A percentile compares a stretch with the other conserved stretches of the same genome.
phyloP scores from a whole-genome alignment of 2,113 vertebrate genomes.

The Charadrius vociferus region DNA sequence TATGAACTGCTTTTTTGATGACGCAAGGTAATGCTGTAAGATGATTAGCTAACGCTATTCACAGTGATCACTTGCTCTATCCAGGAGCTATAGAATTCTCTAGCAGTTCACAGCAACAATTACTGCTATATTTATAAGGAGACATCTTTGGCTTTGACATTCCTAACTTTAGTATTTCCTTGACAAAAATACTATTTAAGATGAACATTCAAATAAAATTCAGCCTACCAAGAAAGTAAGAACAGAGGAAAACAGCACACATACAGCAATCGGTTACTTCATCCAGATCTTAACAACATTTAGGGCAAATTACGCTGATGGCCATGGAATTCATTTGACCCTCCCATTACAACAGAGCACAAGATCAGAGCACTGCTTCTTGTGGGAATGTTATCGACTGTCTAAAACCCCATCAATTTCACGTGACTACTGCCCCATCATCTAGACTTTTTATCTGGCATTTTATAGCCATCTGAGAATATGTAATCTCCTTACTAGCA shows the following conservation, averaged over 20 bases:
- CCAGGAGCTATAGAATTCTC: background rate
- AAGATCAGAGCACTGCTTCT: background rate
- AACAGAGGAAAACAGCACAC: background rate
- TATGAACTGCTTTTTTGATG: background rate
- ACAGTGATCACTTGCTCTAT: background rate
- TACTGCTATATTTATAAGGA: constrained; percentile 9
- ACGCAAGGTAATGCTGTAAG: background rate
- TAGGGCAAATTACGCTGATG: background rate
- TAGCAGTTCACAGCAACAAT: constrained; percentile 3
- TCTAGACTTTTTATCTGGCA: background rate
- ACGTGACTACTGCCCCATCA: background rate
- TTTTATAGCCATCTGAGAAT: constrained; percentile 20
- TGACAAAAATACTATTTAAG: constrained; percentile 18
- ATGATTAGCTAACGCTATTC: constrained; percentile 5
- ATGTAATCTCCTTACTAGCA: constrained; percentile 30
- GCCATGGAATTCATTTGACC: background rate
- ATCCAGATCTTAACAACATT: background rate
- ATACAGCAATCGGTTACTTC: background rate
- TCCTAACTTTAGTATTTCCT: background rate
- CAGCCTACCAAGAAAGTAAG: background rate
- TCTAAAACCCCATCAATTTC: background rate
- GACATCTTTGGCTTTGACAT: background rate
- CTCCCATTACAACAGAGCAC: background rate
- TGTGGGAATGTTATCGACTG: background rate
- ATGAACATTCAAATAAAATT: background rate